Base-by-base conservation (phyloP, 1,140 invertebrate genomes). In the Lordiphosa mommai region DNA sequence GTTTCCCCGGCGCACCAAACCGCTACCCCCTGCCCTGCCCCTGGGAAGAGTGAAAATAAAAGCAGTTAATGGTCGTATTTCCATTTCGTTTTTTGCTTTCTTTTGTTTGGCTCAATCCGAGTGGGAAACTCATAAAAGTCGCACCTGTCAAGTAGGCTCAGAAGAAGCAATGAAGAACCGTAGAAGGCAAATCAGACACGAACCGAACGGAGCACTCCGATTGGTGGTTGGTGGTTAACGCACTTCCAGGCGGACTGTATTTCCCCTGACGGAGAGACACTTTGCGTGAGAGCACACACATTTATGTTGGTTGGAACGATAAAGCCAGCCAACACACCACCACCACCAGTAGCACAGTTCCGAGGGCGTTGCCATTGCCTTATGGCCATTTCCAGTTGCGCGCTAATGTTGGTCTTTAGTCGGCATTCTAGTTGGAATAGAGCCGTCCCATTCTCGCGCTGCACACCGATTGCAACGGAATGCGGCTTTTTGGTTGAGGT, bases 51-150 rank as follows among this genome's bases (percentile, higher is more conserved):
- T 44, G 43, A 50, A 55, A 55, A 72, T 69, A 55, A 72, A 66
- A 64, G 58, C 66, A 61, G 60, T 61, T 67, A 57, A 70, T 68
- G 64, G 65, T 67, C 41, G 58, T 61, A 60, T 70, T 76, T 72
- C 72, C 76, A 84, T 77, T 82, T 69, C 61, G 57, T 69, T 84
- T 80, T 80, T 72, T 84, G 56, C 59, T 77, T 74, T 74, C 52
- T 60, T 82, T 82, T 61, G 60, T 70, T 65, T 73, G 56, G 74
- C 46, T 44, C 48, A 12, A 47, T 57, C 30, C 10, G 32, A 33
- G 34, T 57, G 55, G 27, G 16, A 23, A 23, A 36, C 41, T 59
- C 43, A 63, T 57, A 51, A 68, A 55, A 72, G 50, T 80, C 77
- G 66, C 77, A 84, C 76, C 77, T 82, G 76, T 82, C 76, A 64